Base-by-base conservation (phyloP, 2,888 invertebrate species). In the Orthonevra nobilis region DNA sequence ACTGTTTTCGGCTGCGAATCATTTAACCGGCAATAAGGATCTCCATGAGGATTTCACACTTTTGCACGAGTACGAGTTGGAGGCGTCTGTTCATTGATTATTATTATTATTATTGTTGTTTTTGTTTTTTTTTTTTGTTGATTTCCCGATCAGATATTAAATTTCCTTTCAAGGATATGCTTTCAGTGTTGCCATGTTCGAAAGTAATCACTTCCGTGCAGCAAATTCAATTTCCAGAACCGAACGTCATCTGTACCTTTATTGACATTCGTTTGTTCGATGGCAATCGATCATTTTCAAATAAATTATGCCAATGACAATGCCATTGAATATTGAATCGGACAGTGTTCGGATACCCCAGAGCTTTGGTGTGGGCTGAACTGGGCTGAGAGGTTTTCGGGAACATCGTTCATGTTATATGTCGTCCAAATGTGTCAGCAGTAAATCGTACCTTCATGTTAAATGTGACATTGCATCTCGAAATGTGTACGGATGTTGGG, bases 301-400 rank as follows among this genome's bases (percentile, higher is more conserved):
- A 63, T 63, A 50, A 63, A 50, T 61, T 63, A 63, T 63, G 63
- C 38, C 50, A 50, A 7, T 63, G 48, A 63, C 63, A 63, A 63
- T 48, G 63, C 30, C 63, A 63, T 48, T 63, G 48, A 63, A 63
- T 40, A 63, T 63, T 48, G 38, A 50, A 63, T 50, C 48, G 50
- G 50, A 40, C 63, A 63, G 38, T 40, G 63, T 50, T 63, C n/a
- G n/a, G n/a, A n/a, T 50, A 32, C 26, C 36, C 17, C 17, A 32
- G 34, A 30, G 12, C 10, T n/a, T n/a, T n/a, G 0, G 7, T 2
- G 9, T 1, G n/a, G 14, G 0, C 4, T 15, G 3, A 5, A 3
- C 14, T 23, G 23, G 23, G 23, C 3, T 3, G 23, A 6, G 30
- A 42, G 2, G 20, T 32, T 19, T 32, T 32, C 28, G 3, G 3